A percentile compares a stretch with the other conserved stretches of the same genome.
These are phyloP conservation scores for Ligdia adustata DNA, from an alignment of 2,888 invertebrate species.

Conservation along the genomic window DNA sequence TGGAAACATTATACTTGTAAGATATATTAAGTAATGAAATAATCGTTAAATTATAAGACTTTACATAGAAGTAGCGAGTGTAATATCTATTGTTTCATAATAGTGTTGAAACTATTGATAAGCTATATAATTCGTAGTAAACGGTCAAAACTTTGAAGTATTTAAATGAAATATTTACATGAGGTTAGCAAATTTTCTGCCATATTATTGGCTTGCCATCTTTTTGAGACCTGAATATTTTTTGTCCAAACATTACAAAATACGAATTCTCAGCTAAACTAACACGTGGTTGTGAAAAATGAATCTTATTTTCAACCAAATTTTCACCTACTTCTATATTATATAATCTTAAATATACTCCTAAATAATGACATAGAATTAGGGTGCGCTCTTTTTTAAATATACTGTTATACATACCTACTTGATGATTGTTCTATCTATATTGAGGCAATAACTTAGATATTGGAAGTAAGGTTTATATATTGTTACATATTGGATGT, in stretches of 20 bases:
- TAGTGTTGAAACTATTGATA: conserved; percentile 5
- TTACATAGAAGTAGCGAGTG: conserved; percentile 31
- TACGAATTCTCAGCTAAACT: conserved; percentile 29
- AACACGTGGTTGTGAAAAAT: conserved; percentile 48
- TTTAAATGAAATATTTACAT: background rate
- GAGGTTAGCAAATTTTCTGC: conserved; percentile 1
- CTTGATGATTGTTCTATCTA: conserved; percentile 53
- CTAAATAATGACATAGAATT: conserved; percentile 44
- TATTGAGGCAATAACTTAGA: conserved; percentile 69
- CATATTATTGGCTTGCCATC: background rate
- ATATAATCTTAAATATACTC: conserved; percentile 20
- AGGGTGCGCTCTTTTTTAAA: conserved; percentile 52
- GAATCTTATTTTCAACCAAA: conserved; percentile 42
- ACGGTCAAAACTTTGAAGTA: background rate
- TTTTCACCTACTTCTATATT: conserved; percentile 42
- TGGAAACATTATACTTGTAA: conserved; percentile 30
- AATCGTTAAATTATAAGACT: conserved; percentile 26
- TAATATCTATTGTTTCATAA: conserved; percentile 10
- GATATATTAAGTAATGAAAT: conserved; percentile 31
- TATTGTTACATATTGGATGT: conserved; percentile 52
- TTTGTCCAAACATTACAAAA: conserved; percentile 4
- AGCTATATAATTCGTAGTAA: conserved; percentile 3
- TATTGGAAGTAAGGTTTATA: conserved; percentile 56
- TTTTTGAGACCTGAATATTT: background rate
- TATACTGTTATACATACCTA: conserved; percentile 44